Percentiles rank a stretch among this genome's conserved stretches.
These are phyloP conservation scores for Leuctra nigra DNA, from an alignment of 2,888 invertebrate genomes.

Conservation along the genomic window DNA sequence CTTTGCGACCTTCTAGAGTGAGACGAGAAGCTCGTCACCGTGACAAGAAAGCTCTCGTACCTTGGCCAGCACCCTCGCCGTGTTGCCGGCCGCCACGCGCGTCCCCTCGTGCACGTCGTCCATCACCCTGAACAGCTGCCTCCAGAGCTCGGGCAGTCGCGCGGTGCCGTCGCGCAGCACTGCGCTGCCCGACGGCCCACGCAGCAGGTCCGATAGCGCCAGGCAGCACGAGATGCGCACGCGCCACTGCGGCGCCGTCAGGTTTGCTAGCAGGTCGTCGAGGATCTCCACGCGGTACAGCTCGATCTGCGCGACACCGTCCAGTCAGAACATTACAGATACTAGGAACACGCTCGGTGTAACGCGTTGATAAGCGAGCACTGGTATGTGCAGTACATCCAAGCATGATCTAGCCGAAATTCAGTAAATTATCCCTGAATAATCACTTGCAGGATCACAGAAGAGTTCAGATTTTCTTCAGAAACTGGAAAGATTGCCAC, in stretches of 20 bases:
- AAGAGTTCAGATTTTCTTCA: too few species aligned
- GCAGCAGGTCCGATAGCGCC: conserved; percentile 76
- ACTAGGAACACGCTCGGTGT: too few species aligned
- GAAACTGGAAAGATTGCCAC: too few species aligned
- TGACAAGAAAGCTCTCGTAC: conserved; percentile 45
- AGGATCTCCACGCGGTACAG: conserved; percentile 75
- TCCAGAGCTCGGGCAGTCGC: conserved; percentile 61
- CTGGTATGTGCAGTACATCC: too few species aligned
- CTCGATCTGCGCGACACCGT: conserved; percentile 66
- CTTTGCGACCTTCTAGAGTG: too few species aligned
- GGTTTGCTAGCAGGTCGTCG: conserved; percentile 68
- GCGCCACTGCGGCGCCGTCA: conserved; percentile 81
- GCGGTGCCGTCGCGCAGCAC: conserved; percentile 21
- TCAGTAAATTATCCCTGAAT: too few species aligned
- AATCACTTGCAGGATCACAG: too few species aligned
- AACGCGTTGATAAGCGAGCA: too few species aligned
- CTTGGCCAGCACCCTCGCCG: conserved; percentile 66
- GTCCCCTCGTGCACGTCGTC: conserved; percentile 92
- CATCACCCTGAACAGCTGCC: conserved; percentile 80
- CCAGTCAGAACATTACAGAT: too few species aligned
- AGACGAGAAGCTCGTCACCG: too few species aligned
- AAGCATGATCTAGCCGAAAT: too few species aligned
- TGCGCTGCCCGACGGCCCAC: conserved; percentile 42
- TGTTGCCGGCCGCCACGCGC: conserved; percentile 63
- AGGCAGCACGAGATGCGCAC: conserved; percentile 87